Base-by-base conservation (phyloP, 1,140 invertebrate genomes). In the Holcopasites calliopsidis region DNA sequence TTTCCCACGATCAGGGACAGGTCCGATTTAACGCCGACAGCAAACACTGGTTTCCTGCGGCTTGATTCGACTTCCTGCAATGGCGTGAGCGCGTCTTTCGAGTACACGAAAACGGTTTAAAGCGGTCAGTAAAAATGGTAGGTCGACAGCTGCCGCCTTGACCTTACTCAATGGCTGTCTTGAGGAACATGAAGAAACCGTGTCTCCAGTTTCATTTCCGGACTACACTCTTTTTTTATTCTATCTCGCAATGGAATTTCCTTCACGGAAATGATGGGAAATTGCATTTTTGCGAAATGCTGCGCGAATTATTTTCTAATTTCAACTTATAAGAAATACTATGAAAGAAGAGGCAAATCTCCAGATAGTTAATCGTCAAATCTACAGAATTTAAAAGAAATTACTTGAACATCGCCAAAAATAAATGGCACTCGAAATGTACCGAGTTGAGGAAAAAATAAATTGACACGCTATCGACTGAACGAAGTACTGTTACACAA, bases 1-100 rank as follows among this genome's bases (percentile, higher is more conserved):
- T 69, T 75, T 75, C 72, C 72, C 72, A 75, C 72, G 72, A 75
- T 75, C 72, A 55, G 38, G 40, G 33, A 49, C 72, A 38, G 42
- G 28, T 58, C 42, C 64, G 72, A 75, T 58, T 68, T 57, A 64
- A 69, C 40, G 33, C 33, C 52, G 42, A 40, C 42, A n/a, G 64
- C 72, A 40, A 69, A 75, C 64, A 69, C 54, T 31, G 52, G 49
- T 75, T 75, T 75, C 72, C 64, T 75, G 72, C 35, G 52, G 52
- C 52, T n/a, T 28, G 38, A 54, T 38, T 68, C 72, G 64, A 75
- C 72, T 69, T 75, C 72, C 72, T 69, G 72, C 52, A 28, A 68
- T 38, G 42, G 28, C 62, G 52, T 49, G 52, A 31, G 40, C 54
- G 52, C 62, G 49, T 49, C 33, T 75, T 35, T 57, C 42, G 10